phyloP scores from a whole-genome alignment of 2,797 vertebrate species.

The Serranus cabrilla region DNA sequence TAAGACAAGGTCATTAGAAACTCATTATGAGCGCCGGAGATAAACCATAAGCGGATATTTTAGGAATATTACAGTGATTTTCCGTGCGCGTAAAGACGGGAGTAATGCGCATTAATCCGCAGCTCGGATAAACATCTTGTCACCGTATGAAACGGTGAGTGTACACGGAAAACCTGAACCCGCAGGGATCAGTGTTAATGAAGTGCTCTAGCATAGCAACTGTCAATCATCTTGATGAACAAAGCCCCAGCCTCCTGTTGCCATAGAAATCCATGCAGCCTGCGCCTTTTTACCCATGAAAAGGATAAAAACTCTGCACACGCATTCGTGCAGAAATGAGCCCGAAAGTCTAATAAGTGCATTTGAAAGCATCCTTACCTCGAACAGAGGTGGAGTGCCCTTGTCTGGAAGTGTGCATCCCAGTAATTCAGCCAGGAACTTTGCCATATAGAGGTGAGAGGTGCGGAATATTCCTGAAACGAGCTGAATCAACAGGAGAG shows the following conservation, averaged over 20 bases:
- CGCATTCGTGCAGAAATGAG: too few species aligned
- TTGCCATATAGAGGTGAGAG: slow-evolving; percentile 82
- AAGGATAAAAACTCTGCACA: not conserved
- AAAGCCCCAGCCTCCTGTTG: slow-evolving; percentile 54
- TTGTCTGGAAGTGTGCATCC: slow-evolving; percentile 88
- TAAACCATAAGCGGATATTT: slow-evolving; percentile 17
- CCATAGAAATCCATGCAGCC: slow-evolving; percentile 35
- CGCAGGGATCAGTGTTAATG: slow-evolving; percentile 19
- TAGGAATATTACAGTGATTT: slow-evolving; percentile 11
- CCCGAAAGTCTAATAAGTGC: not conserved
- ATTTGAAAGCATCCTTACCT: slow-evolving; percentile 78
- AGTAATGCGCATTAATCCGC: slow-evolving; percentile 26
- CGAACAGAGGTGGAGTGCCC: slow-evolving; percentile 81
- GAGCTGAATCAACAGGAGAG: slow-evolving; percentile 50
- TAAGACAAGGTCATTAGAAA: not conserved
- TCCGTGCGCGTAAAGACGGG: slow-evolving; percentile 17
- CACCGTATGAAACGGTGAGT: not conserved
- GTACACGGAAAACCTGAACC: slow-evolving; percentile 1
- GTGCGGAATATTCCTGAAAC: not conserved
- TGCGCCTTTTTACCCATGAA: not conserved
- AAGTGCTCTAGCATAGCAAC: slow-evolving; percentile 32
- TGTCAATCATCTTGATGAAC: slow-evolving; percentile 46
- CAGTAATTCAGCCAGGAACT: slow-evolving; percentile 90
- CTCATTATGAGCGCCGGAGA: not conserved
- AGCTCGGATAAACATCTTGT: slow-evolving; percentile 7